Conservation (phyloP, 2,797 vertebrate genomes). For the Danio kyathit region DNA sequence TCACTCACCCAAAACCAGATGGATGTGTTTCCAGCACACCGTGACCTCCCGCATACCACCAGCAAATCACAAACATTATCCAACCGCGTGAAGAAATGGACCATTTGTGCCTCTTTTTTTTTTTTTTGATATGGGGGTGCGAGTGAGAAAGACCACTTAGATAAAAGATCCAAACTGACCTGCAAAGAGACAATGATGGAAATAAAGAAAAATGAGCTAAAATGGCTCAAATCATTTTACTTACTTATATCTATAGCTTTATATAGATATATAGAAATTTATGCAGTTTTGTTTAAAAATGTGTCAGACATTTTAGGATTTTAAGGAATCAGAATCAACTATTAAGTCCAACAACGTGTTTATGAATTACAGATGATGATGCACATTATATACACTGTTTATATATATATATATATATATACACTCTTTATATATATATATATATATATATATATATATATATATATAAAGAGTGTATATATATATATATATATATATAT, state of each 20-base stretch:
- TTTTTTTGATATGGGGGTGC: neutral
- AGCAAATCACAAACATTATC: slow-evolving; percentile 46
- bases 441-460: too few species aligned
- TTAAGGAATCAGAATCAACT: too few species aligned
- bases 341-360: too few species aligned
- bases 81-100: neutral
- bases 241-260: neutral
- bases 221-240: neutral
- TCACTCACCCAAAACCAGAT: slow-evolving; percentile 53
- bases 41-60: neutral
- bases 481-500: too few species aligned
- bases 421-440: too few species aligned
- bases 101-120: neutral
- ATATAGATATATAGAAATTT: neutral
- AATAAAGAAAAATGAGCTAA: neutral
- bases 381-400: too few species aligned
- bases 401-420: too few species aligned
- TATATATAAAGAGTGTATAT: too few species aligned
- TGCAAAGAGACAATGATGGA: neutral
- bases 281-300: too few species aligned
- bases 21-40: slow-evolving; percentile 19
- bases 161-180: neutral
- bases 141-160: neutral
- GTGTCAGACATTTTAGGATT: too few species aligned
- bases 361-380: too few species aligned